Base-by-base conservation (phyloP, 2,888 invertebrate species). In the Philhelius pedissequus region DNA sequence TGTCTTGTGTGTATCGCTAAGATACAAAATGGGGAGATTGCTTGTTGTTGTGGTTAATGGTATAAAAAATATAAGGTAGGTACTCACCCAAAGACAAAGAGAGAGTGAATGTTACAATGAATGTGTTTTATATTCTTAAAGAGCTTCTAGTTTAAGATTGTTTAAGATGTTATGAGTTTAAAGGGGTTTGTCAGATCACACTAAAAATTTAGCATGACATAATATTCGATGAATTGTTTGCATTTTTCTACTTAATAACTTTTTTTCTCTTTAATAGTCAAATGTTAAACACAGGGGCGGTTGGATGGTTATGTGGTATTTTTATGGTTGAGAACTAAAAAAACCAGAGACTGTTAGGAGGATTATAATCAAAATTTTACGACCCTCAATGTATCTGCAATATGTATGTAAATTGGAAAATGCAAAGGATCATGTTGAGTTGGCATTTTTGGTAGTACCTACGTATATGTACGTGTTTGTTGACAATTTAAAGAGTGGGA, bases 1-100 rank as follows among this genome's bases (percentile, higher is more conserved):
- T 35, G 30, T 66, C 8, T 22, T 3, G 2, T 4, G 1, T 13
- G 11, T 56, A 18, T 40, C 18, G 52, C 13, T 43, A 27, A 48
- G 56, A 71, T 56, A 56, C 18, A 60, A 32, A 25, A 40, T n/a
- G 35, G 22, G 48, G 56, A 75, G 56, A 75, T 54, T 48, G 75
- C 71, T 75, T 84, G 75, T 76, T 80, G 75, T 84, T 75, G 83
- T 79, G 70, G 84, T 80, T 80, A 84, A 84, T 79, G 71, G 66
- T 15, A 66, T 48, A 22, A 6, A 20, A 48, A 32, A 20, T 13
- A 48, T n/a, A n/a, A n/a, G n/a, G n/a, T n/a, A 32, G 66, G 56
- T 54, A 32, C 7, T 6, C 6, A 8, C 7, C 40, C 4, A 50
- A 32, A 38, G 50, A 66, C 22, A 45, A 11, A 43, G 27, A 22